These are phyloP conservation scores for Taphrorychus bicolor DNA, from an alignment of 2,888 invertebrate genomes.

Conservation along the genomic window DNA sequence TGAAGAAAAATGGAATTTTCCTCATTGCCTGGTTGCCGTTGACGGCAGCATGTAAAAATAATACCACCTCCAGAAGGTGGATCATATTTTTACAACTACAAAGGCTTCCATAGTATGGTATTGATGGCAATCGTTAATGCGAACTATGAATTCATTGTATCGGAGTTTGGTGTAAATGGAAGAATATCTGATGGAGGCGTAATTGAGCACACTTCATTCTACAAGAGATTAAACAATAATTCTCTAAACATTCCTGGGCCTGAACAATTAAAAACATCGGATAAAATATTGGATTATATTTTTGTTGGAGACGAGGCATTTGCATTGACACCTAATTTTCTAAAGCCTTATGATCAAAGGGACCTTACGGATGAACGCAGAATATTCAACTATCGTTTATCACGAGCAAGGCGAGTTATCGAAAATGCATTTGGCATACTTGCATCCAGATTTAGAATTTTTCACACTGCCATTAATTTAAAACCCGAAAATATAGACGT, in stretches of 20 bases:
- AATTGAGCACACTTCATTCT: slow-evolving; percentile 11
- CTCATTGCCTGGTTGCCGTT: slow-evolving; percentile 18
- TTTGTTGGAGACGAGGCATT: slow-evolving; percentile 37
- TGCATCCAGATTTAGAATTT: slow-evolving; percentile 4
- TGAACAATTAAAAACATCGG: neutral
- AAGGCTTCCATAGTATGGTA: slow-evolving; percentile 13
- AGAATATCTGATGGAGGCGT: slow-evolving; percentile 17
- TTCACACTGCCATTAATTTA: slow-evolving; percentile 10
- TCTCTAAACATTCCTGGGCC: slow-evolving; percentile 15
- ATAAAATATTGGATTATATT: slow-evolving; percentile 16
- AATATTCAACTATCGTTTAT: slow-evolving; percentile 25
- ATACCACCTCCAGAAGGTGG: too few species aligned
- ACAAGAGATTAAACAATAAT: slow-evolving; percentile 13
- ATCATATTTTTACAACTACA: slow-evolving; percentile 19
- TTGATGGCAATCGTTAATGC: slow-evolving; percentile 25
- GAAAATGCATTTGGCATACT: too few species aligned
- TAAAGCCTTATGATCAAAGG: slow-evolving; percentile 30
- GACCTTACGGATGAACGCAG: slow-evolving; percentile 6
- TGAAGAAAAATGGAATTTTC: slow-evolving; percentile 20
- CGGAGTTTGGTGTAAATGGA: slow-evolving; percentile 10
- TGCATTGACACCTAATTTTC: slow-evolving; percentile 22
- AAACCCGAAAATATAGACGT: slow-evolving; percentile 4
- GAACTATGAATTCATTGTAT: slow-evolving; percentile 19
- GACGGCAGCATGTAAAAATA: slow-evolving; percentile 21
- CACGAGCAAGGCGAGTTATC: too few species aligned